phyloP scores from a whole-genome alignment of 1,140 invertebrate genomes.

The Polyergus mexicanus region DNA sequence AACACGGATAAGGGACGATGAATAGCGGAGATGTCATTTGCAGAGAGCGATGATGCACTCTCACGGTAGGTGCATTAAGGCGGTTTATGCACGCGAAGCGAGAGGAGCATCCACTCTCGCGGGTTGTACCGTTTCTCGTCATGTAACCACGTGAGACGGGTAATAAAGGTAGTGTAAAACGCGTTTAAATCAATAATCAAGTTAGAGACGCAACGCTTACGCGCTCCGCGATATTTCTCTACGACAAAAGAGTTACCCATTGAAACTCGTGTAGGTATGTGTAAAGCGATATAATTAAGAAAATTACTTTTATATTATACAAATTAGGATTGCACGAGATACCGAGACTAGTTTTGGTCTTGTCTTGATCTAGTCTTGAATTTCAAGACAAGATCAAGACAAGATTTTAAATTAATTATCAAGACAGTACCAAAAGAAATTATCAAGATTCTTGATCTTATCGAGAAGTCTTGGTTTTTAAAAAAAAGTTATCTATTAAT shows the following conservation, averaged over 20 bases:
- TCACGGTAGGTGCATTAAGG: slow-evolving; percentile 75
- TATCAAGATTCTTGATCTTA: no score
- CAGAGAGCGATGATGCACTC: slow-evolving; percentile 75
- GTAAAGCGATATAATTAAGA: neutral
- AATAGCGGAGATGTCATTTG: slow-evolving; percentile 72
- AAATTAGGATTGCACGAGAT: no score
- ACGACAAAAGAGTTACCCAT: neutral
- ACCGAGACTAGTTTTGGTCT: no score
- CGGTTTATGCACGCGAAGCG: slow-evolving; percentile 72
- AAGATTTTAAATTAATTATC: no score
- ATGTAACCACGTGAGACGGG: slow-evolving; percentile 33
- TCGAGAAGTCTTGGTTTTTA: no score
- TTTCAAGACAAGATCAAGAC: no score
- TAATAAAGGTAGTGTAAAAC: slow-evolving; percentile 66
- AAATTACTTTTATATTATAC: neutral
- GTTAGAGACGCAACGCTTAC: slow-evolving; percentile 6
- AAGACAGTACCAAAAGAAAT: no score
- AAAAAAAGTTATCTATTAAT: no score
- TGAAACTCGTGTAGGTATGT: neutral
- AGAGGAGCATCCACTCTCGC: slow-evolving; percentile 68
- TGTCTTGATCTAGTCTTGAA: no score
- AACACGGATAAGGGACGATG: slow-evolving; percentile 69
- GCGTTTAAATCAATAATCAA: slow-evolving; percentile 68
- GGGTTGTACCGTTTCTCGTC: neutral
- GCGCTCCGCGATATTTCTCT: neutral